Conservation (phyloP, 2,113 vertebrate genomes). For the Sorex fumeus region DNA sequence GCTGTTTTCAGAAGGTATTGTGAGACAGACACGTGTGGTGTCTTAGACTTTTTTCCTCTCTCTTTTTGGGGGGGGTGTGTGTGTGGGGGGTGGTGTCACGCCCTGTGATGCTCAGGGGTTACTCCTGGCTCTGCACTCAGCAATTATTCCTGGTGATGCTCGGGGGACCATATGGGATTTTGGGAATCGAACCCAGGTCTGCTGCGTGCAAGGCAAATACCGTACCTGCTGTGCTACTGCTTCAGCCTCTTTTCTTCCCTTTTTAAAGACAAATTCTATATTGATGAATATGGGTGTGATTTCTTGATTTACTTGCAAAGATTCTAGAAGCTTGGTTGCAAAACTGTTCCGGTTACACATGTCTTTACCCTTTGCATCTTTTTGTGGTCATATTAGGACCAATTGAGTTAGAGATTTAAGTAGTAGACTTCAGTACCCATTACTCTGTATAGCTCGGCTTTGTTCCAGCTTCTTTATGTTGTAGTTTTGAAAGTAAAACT, state of each 20-base stretch:
- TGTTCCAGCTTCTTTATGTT: not conserved
- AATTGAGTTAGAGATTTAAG: conserved; percentile 8
- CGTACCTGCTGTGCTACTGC: no score
- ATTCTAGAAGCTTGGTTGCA: conserved; percentile 63
- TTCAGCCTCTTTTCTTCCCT: no score
- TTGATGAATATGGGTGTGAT: conserved; percentile 11
- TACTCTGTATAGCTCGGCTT: not conserved
- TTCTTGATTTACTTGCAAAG: conserved; percentile 54
- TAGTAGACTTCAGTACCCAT: conserved; percentile 16
- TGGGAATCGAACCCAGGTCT: no score
- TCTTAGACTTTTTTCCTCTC: not conserved
- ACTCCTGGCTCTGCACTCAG: no score
- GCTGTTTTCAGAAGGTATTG: conserved; percentile 55
- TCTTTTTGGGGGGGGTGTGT: no score
- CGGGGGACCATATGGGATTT: no score
- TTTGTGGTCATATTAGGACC: not conserved
- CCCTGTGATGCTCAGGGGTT: no score
- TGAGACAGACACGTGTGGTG: not conserved
- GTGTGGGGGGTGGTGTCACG: no score
- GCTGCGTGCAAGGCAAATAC: no score
- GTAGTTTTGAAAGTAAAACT: conserved; percentile 18
- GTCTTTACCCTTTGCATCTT: conserved; percentile 25
- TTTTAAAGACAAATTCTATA: not conserved
- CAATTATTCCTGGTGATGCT: no score
- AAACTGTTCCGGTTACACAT: not conserved